These are phyloP conservation scores for Burhinus bistriatus DNA, from an alignment of 2,113 vertebrate genomes.

Conservation along the genomic window DNA sequence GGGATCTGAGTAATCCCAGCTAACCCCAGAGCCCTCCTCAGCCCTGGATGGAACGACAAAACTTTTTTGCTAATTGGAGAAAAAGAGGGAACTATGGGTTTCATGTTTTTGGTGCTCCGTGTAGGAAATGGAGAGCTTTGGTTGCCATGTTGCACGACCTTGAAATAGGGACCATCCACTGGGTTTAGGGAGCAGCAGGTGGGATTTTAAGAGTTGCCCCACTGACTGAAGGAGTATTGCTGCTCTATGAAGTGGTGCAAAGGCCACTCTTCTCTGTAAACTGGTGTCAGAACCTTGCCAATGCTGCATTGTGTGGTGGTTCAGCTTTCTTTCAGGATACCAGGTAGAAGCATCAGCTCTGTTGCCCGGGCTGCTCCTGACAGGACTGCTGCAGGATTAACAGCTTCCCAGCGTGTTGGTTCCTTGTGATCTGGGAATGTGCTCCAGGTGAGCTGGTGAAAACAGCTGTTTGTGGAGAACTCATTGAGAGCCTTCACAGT, in stretches of 20 bases:
- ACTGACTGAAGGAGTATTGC: background rate
- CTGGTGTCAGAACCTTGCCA: background rate
- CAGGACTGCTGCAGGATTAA: background rate
- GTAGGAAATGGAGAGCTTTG: background rate
- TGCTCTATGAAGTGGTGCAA: background rate
- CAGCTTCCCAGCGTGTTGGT: background rate
- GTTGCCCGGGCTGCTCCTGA: background rate
- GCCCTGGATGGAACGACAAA: background rate
- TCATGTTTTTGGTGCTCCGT: background rate
- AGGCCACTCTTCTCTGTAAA: background rate
- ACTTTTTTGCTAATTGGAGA: background rate
- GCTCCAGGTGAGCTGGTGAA: background rate
- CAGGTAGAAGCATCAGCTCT: background rate
- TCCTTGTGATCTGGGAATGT: background rate
- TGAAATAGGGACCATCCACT: background rate
- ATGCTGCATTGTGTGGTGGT: background rate
- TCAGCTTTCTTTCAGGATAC: background rate
- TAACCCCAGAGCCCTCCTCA: background rate
- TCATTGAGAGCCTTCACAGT: background rate
- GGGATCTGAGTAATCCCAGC: background rate
- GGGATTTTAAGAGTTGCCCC: background rate
- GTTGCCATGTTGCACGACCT: background rate
- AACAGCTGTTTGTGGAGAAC: background rate
- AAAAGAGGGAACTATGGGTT: background rate
- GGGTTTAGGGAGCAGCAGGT: background rate